Evolutionary conservation across 2,113 vertebrate genomes (phyloP), one percentile per base, ranked within the genome.

Genomic region (Oreocharis arfaki): DNA sequence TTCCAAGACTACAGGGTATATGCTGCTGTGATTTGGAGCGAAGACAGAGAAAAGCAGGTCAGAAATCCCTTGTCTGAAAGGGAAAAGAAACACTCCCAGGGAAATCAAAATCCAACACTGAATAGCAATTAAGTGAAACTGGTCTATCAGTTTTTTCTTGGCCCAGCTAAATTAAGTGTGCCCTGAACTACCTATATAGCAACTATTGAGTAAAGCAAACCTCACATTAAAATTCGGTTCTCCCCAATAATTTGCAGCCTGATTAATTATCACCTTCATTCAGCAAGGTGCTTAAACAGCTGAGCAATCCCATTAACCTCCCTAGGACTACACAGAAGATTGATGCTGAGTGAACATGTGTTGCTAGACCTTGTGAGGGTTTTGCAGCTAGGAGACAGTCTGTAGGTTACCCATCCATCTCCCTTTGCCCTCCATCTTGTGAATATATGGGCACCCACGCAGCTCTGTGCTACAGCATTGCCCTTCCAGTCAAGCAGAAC

Each of bases 231-330:
- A 88, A 84, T 50, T 79, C 63, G 75, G 87, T 78, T 92, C 95
- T 95, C 81, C 93, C 86, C 85, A 95, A 97, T 94, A 96, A 94
- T 78, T 80, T 88, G 50, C 76, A 85, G 44, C 71, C 79, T 75
- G 49, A 84, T 89, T 95, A 93, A 89, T 96, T 87, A 70, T 82
- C 52, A 70, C 32, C 49, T 90, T 65, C 44, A 89, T 69, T 84
- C 76, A 81, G 46, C 56, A 64, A 84, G 37, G 60, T 82, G 57
- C 69, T 94, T 92, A 89, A 96, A 78, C 69, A 89, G 44, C 69
- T 92, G 76, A 90, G 83, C 73, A 84, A 95, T 63, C 41, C 79
- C 52, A 63, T 88, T 94, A 85, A 88, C 79, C 76, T 93, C 56
- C 46, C 17, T 39, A 41, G 73, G 39, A 93, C 71, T 74, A 17